Base-by-base conservation (phyloP, 2,888 invertebrate genomes). In the Mycalesis mineus region DNA sequence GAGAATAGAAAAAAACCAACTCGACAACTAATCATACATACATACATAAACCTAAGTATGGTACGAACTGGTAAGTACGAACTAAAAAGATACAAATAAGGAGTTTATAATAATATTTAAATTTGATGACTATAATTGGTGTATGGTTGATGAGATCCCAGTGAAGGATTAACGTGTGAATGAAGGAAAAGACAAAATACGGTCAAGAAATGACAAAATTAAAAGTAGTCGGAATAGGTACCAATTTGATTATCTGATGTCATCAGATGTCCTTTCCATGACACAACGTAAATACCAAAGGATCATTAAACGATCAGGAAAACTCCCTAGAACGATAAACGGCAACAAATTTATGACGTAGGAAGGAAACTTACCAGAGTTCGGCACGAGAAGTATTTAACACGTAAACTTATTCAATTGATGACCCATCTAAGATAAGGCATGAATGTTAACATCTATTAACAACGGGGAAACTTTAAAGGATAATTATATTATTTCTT, bases 221-320 rank as follows among this genome's bases (percentile, higher is more conserved):
- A 22, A 22, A 22, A 22, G 22, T 22, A n/a, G 22, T 22, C 5
- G 3, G 22, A 22, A 22, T 22, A 22, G 22, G 22, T 22, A 22
- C 5, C 22, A 5, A 22, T 22, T 5, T 22, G 5, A 22, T 22
- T 22, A 22, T 47, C 17, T 37, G 22, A 49, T 49, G 39, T 49
- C 49, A 39, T 28, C 8, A 17, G 8, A 13, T 45, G 47, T 48
- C 15, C 45, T 42, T 41, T 42, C 7, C 11, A 45, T 59, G 53
- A 57, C 54, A n/a, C 41, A 15, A n/a, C 36, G 57, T 51, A 56
- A 59, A 59, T 57, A 47, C 54, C 59, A n/a, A 45, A 37, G 53
- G 9, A 37, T 55, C 22, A 50, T 47, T 31, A 45, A 47, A 36
- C 28, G 47, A 39, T 59, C 48, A 62, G 55, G 60, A 55, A 60